phyloP scores from a whole-genome alignment of 2,888 invertebrate species.

The Leptinotarsa tumamoca region DNA sequence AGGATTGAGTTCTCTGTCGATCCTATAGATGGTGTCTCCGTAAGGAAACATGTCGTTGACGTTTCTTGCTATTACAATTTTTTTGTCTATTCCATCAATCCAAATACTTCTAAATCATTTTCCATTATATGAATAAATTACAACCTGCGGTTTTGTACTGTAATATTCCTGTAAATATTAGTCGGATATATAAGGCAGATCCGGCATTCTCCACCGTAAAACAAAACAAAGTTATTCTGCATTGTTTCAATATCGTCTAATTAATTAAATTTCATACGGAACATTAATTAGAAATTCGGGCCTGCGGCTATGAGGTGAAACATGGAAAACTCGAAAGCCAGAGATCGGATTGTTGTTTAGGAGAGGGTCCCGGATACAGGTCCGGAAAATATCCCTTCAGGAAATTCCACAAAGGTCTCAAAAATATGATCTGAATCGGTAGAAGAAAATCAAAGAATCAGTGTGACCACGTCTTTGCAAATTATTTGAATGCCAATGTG shows the following conservation, averaged over 20 bases:
- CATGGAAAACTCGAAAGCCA: conserved; percentile 21
- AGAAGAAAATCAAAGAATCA: no score
- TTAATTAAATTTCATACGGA: conserved; percentile 60
- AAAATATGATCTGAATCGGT: no score
- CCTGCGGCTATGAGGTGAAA: conserved; percentile 58
- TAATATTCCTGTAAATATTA: conserved; percentile 7
- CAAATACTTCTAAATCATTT: neutral
- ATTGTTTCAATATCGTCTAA: conserved; percentile 53
- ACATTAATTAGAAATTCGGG: conserved; percentile 59
- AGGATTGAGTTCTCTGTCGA: no score
- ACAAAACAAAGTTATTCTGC: conserved; percentile 48
- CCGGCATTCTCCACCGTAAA: conserved; percentile 26
- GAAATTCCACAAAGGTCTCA: no score
- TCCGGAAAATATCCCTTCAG: neutral
- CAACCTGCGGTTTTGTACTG: neutral
- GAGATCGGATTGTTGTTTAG: conserved; percentile 22
- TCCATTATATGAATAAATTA: neutral
- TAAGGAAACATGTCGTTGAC: no score
- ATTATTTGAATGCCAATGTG: no score
- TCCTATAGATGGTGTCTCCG: no score
- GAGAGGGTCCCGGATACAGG: conserved; percentile 3
- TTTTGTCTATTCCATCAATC: neutral
- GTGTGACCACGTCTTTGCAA: no score
- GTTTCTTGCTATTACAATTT: no score
- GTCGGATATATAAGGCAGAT: conserved; percentile 23